phyloP scores from a whole-genome alignment of 2,113 vertebrate species.

The Tinamus guttatus region DNA sequence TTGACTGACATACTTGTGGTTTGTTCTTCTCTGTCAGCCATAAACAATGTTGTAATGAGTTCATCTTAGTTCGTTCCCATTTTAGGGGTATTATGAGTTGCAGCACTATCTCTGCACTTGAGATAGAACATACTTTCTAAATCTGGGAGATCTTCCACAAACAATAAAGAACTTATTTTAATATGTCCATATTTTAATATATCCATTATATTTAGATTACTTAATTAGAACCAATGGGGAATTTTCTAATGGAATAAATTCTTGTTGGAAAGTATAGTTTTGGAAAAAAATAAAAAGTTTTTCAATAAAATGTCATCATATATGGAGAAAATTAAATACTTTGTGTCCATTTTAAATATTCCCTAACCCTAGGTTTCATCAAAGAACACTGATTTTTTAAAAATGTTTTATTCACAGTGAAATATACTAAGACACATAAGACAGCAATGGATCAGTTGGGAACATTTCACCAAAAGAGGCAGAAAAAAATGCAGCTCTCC shows the following conservation, averaged over 20 bases:
- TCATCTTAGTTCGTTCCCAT: constrained; percentile 25
- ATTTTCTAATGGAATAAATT: not conserved
- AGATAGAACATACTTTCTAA: not conserved
- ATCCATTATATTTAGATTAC: not conserved
- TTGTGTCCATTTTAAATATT: not conserved
- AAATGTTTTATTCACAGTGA: not conserved
- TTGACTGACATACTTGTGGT: not conserved
- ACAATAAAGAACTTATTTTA: not conserved
- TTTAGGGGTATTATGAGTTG: not conserved
- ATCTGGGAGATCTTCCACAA: not conserved
- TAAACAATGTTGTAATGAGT: constrained; percentile 1
- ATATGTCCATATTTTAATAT: not conserved
- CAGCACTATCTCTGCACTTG: not conserved
- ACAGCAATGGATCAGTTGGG: not conserved
- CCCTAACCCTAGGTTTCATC: not conserved
- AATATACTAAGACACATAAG: not conserved
- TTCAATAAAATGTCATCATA: not conserved
- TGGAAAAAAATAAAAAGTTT: not conserved
- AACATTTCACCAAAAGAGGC: not conserved
- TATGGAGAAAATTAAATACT: not conserved
- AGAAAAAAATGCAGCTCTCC: not conserved
- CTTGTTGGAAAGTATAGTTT: not conserved
- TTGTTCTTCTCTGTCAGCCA: not conserved
- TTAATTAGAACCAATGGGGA: not conserved
- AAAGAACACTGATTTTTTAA: not conserved